Base-by-base conservation (phyloP, 2,888 invertebrate genomes). In the Xestia xanthographa region DNA sequence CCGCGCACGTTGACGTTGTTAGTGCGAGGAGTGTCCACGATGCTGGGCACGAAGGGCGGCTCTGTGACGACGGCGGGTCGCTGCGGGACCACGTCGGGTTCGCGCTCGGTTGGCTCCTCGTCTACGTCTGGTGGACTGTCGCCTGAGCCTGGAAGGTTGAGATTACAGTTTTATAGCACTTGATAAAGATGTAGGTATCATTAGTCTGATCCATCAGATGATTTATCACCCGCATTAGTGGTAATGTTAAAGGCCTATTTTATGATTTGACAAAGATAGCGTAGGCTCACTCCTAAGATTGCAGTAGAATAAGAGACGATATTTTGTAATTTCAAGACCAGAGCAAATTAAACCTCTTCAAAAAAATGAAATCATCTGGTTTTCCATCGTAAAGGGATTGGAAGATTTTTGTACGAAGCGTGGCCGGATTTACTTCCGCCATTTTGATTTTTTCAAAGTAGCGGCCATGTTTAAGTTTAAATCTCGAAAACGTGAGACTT, bases 71-170 rank as follows among this genome's bases (percentile, higher is more conserved):
- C 87, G 60, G 84, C 77, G 17, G 87, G 82, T 0, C 88, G 66
- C 17, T 86, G 80, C 22, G 87, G 83, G 12, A 92, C 86, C 60
- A 67, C 73, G 6, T 88, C 87, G 45, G 90, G 89, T 17, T 88
- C 85, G 0, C 88, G 66, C n/a, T 92, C 90, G 58, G 91, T 90
- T 0, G 88, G 90, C 43, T 92, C 90, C 77, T 91, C 87, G 66
- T 90, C 84, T 79, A 89, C 86, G 78, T 92, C 89, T 58, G 92
- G 85, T 72, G 92, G 87, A 58, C 90, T 84, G 58, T 91, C 91
- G 62, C 95, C 95, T 38, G 95, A 95, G 22, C 95, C 95, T 93
- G 92, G 8, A 85, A 84, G 26, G 11, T 22, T 1, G 8, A 26
- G 11, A 9, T 58, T 29, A 20, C 1, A 58, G 5, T 56, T 56